Evolutionary conservation across 64 coral and sea anemone genomes (phyloP), one percentile per base, ranked within the genome.

Genomic region (Astreopora myriophthalma): DNA sequence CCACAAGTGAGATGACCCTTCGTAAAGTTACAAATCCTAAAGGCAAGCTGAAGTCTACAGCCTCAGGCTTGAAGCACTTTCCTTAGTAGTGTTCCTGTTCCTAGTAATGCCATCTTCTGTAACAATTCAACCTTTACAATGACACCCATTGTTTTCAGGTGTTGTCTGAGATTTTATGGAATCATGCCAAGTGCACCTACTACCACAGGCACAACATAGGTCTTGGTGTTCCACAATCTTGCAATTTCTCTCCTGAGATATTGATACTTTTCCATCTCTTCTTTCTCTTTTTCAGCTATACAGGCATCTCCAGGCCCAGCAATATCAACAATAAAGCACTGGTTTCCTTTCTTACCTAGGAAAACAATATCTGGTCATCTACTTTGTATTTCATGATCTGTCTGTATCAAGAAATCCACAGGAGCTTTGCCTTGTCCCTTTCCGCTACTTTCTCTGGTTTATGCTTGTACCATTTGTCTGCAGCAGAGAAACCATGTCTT

Each of bases 401-500:
- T 80, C 68, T 90, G 88, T 57, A 91, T 91, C 32, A 20, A 81
- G 39, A 91, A 80, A 49, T 91, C 89, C 75, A 91, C n/a, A 81
- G 76, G 20, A 83, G 57, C 80, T 91, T 91, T 69, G 69, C 9
- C 30, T 58, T 76, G 40, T 49, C 80, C 64, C 75, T 92, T 86
- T 92, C 90, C 48, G 33, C 37, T 64, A 76, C 90, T 66, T 30
- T 42, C 86, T 76, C 48, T 34, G 83, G 80, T 67, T 76, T 31
- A 86, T 92, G 90, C 3, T 92, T 79, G 74, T 92, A 92, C 90
- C 90, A 92, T 30, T 85, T 92, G 1, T 92, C 90, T 76, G n/a
- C 28, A 72, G 24, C 66, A 79, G 62, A 19, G 44, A 84, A 65
- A 22, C 0, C 55, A 36, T 91, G 77, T 62, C 23, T 23, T 65